phyloP scores from a whole-genome alignment of 2,797 vertebrate genomes.

The Chaetodon trifasciatus region DNA sequence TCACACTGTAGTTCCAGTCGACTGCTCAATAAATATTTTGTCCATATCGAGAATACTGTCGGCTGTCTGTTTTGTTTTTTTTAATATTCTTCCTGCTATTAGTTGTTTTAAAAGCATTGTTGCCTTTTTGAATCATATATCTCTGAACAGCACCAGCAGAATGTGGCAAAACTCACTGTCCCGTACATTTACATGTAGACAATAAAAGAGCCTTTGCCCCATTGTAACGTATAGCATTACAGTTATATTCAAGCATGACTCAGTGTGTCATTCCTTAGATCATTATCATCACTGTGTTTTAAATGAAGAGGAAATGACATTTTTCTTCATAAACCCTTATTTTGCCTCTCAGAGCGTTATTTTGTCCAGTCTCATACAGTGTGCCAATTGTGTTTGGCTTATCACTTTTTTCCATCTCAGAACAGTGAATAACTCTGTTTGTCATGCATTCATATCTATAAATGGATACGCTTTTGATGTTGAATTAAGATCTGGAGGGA shows the following conservation, averaged over 20 bases:
- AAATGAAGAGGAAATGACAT: neutral
- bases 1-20: neutral
- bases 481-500: neutral
- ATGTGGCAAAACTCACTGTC: too few relatives aligned
- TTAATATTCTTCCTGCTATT: neutral
- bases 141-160: neutral
- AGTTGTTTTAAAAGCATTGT: neutral
- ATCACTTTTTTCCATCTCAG: neutral
- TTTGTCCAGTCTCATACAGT: neutral
- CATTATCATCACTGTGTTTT: neutral
- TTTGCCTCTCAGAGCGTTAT: neutral
- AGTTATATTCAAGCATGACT: neutral
- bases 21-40: constrained; percentile 46
- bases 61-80: neutral
- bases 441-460: neutral
- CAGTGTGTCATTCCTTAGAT: neutral
- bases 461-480: neutral
- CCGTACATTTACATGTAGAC: neutral
- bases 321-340: neutral
- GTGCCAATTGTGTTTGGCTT: neutral
- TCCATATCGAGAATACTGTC: neutral
- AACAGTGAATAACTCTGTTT: neutral
- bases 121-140: neutral
- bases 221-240: neutral
- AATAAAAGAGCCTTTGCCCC: neutral